Conservation (phyloP, 2,888 invertebrate genomes). For the Polylopha cassiicola region DNA sequence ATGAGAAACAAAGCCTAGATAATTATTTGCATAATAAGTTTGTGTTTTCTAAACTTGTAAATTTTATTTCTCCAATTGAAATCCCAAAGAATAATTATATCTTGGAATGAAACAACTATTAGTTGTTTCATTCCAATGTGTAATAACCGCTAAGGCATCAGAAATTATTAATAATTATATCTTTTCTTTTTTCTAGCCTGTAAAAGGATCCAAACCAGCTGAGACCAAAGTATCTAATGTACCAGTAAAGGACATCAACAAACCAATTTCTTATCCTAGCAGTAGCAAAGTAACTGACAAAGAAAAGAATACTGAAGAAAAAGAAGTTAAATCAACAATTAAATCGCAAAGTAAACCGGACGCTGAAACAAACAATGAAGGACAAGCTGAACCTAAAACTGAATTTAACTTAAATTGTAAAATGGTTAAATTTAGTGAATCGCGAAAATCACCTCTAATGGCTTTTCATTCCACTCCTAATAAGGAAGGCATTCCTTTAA, state of each 20-base stretch:
- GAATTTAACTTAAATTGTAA: conserved; percentile 59
- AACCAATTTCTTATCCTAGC: conserved; percentile 43
- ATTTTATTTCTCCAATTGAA: too few species aligned
- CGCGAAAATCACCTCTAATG: conserved; percentile 64
- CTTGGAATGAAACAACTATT: too few species aligned
- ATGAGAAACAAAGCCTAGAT: too few species aligned
- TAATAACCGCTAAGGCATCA: too few species aligned
- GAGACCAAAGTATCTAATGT: conserved; percentile 44
- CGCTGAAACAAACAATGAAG: conserved; percentile 38
- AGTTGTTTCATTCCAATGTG: too few species aligned
- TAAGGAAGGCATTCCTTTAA: conserved; percentile 66
- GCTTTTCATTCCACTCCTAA: conserved; percentile 69
- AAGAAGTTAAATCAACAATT: conserved; percentile 31
- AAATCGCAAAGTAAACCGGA: conserved; percentile 34
- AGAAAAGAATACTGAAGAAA: conserved; percentile 35
- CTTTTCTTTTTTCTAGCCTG: conserved; percentile 48
- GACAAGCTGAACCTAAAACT: conserved; percentile 40
- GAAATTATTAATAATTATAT: conserved; percentile 11
- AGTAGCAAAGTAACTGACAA: conserved; percentile 45
- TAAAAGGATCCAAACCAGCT: conserved; percentile 41
- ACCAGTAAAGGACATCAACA: conserved; percentile 52
- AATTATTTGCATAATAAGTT: too few species aligned
- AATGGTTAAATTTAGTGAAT: conserved; percentile 61
- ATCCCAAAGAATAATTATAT: too few species aligned
- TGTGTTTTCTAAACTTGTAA: too few species aligned